phyloP scores from a whole-genome alignment of 2,113 vertebrate species.

The Leucoraja erinaceus region DNA sequence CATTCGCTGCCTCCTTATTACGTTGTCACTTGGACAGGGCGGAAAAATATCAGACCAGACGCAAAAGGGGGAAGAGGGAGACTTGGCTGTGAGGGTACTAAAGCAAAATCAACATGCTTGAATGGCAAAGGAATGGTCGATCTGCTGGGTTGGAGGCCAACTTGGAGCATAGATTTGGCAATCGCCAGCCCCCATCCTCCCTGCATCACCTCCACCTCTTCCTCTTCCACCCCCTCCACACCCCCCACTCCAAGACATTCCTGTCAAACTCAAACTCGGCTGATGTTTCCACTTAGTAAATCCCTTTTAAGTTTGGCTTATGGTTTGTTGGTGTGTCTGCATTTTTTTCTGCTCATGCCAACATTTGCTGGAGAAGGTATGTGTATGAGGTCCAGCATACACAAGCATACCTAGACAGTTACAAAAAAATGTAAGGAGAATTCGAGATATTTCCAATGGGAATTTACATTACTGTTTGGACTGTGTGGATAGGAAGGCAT shows the following conservation, averaged over 20 bases:
- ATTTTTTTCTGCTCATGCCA: neutral
- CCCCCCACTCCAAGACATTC: neutral
- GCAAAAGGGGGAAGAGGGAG: too few relatives aligned
- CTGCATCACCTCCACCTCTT: too few relatives aligned
- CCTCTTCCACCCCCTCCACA: neutral
- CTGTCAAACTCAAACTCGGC: neutral
- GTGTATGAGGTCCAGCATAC: neutral
- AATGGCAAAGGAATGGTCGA: too few relatives aligned
- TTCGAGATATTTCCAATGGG: slow-evolving; percentile 8
- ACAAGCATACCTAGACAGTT: neutral
- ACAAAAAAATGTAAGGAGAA: neutral
- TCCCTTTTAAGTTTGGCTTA: neutral
- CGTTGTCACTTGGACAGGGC: neutral
- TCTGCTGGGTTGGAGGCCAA: too few relatives aligned
- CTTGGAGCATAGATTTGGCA: too few relatives aligned
- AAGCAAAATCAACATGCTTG: too few relatives aligned
- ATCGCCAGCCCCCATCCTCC: too few relatives aligned
- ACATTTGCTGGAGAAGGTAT: neutral
- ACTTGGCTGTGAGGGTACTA: too few relatives aligned
- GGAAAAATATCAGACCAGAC: too few relatives aligned
- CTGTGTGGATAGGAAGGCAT: neutral
- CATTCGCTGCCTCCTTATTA: neutral
- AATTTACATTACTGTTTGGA: neutral
- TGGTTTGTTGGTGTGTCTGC: neutral
- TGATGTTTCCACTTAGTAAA: neutral